Evolutionary conservation across 2,888 invertebrate genomes (phyloP).

Genomic region (Aphidius colemani): DNA sequence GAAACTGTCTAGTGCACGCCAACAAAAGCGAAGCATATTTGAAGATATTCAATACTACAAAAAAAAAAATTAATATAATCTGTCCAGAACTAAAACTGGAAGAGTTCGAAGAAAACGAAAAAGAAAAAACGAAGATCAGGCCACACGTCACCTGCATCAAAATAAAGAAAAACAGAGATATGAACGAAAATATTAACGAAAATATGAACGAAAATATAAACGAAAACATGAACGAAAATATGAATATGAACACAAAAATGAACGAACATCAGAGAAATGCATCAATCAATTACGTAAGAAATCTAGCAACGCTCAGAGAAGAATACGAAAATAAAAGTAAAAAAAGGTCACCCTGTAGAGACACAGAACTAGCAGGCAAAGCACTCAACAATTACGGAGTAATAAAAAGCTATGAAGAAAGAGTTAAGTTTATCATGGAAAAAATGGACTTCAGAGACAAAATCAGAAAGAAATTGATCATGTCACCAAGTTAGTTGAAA

Average conservation of each 20-base stretch:
- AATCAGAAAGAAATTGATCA: too few relatives aligned
- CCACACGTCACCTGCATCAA: background rate
- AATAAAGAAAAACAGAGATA: background rate
- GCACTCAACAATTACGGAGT: too few relatives aligned
- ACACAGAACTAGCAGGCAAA: too few relatives aligned
- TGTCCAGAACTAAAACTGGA: background rate
- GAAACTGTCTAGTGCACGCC: slow-evolving; percentile 1
- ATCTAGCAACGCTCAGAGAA: too few relatives aligned
- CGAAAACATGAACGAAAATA: too few relatives aligned
- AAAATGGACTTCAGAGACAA: background rate
- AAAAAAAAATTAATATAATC: background rate
- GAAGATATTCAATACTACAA: slow-evolving; percentile 8
- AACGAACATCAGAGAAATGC: too few relatives aligned
- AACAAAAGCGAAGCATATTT: background rate
- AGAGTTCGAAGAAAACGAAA: background rate
- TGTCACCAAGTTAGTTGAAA: too few relatives aligned
- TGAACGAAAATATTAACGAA: too few relatives aligned
- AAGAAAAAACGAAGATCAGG: background rate
- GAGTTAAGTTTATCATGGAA: background rate
- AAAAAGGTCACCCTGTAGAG: background rate
- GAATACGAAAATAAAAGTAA: background rate
- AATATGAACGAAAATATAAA: background rate
- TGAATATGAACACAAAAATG: too few relatives aligned
- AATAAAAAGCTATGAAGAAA: background rate
- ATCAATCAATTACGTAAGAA: too few relatives aligned